Evolutionary conservation across 2,888 invertebrate genomes (phyloP).

Genomic region (Coleophora deauratella): DNA sequence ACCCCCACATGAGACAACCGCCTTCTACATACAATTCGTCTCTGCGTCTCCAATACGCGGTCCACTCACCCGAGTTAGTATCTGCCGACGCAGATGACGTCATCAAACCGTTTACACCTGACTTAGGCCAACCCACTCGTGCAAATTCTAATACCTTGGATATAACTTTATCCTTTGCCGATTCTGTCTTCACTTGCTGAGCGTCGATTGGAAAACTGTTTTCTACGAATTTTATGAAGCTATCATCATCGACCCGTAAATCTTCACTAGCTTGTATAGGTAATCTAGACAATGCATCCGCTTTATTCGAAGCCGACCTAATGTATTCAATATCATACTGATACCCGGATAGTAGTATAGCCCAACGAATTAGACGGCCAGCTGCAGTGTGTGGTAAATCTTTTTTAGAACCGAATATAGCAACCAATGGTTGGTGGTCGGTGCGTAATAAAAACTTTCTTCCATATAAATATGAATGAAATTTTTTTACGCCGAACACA

Average conservation of each 20-base stretch:
- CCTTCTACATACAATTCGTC: neutral
- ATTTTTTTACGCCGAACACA: slow-evolving; percentile 4
- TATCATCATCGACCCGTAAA: slow-evolving; percentile 1
- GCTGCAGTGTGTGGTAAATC: slow-evolving; percentile 4
- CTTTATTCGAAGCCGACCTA: neutral
- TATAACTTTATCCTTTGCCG: neutral
- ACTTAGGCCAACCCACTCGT: slow-evolving; percentile 1
- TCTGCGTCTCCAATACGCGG: neutral
- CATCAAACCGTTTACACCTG: too few relatives aligned
- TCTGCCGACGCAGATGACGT: too few relatives aligned
- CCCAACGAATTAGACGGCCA: slow-evolving; percentile 3
- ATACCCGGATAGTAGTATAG: slow-evolving; percentile 4
- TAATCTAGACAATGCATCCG: slow-evolving; percentile 4
- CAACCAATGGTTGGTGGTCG: slow-evolving; percentile 3
- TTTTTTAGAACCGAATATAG: slow-evolving; percentile 7
- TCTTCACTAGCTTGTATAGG: neutral
- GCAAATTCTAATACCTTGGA: neutral
- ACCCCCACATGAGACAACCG: neutral
- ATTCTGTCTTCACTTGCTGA: neutral
- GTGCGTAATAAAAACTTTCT: slow-evolving; percentile 4
- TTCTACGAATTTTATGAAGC: slow-evolving; percentile 3
- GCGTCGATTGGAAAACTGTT: slow-evolving; percentile 5
- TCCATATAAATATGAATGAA: slow-evolving; percentile 5
- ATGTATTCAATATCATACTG: slow-evolving; percentile 5
- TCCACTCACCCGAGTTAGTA: too few relatives aligned